Conservation (phyloP, 1,140 invertebrate species). For the Phymorhynchus buccinoides region DNA sequence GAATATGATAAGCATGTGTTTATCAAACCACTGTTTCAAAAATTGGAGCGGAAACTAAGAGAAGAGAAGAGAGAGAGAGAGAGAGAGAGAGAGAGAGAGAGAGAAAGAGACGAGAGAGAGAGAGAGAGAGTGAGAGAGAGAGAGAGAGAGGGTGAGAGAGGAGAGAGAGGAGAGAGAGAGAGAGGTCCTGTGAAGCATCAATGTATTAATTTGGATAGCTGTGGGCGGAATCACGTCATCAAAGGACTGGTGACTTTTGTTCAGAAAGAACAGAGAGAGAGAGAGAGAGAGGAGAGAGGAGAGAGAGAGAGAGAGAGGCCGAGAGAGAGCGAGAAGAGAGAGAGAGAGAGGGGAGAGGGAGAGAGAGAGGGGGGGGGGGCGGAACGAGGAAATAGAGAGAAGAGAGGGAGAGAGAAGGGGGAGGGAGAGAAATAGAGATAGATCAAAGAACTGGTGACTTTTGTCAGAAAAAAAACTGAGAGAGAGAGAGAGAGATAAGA, state of each 20-base stretch:
- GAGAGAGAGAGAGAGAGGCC: background rate
- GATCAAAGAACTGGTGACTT: background rate
- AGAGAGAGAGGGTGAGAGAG: background rate
- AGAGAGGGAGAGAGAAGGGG: background rate
- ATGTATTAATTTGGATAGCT: no score
- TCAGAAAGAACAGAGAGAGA: background rate
- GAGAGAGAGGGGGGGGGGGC: background rate
- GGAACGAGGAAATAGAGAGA: background rate
- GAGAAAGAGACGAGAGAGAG: constrained; percentile 23
- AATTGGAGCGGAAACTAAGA: no score
- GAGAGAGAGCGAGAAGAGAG: background rate
- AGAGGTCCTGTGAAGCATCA: no score
- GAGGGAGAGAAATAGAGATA: background rate
- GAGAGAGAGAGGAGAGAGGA: constrained; percentile 26
- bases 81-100: background rate
- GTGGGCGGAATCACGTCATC: no score
- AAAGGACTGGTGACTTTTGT: no score
- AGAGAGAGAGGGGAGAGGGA: background rate
- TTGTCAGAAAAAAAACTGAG: no score
- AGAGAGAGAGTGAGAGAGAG: constrained; percentile 24
- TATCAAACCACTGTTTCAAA: background rate
- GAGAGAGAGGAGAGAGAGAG: background rate
- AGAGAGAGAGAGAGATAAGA: no score
- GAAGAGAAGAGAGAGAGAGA: background rate
- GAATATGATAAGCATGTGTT: background rate